Evolutionary conservation across 2,113 vertebrate species (phyloP).

Genomic region (Glareola pratincola): DNA sequence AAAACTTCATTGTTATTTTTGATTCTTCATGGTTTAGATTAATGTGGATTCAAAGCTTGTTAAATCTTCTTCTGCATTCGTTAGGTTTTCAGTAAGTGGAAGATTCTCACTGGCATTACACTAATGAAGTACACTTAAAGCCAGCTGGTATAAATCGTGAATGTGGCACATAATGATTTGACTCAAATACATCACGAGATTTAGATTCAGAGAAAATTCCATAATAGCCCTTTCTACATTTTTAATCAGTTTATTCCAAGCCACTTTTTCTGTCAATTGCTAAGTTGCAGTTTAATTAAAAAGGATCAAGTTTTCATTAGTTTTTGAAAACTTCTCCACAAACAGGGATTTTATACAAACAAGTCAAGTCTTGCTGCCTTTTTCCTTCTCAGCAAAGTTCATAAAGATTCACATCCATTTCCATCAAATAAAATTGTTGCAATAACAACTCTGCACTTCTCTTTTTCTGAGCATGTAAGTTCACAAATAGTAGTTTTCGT

Average conservation of each 20-base stretch:
- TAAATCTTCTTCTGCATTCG: background rate
- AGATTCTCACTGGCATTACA: background rate
- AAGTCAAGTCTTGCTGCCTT: background rate
- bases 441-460: background rate
- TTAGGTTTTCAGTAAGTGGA: background rate
- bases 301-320: background rate
- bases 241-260: background rate
- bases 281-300: background rate
- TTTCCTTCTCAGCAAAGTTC: background rate
- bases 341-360: background rate
- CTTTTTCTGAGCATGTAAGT: accelerated
- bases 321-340: background rate
- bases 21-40: background rate
- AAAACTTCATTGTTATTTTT: background rate
- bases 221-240: background rate
- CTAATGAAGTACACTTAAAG: slow-evolving; percentile 7
- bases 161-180: background rate
- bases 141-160: background rate
- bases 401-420: background rate
- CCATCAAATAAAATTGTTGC: background rate
- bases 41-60: background rate
- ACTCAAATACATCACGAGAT: background rate
- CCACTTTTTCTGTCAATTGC: background rate
- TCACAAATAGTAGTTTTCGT: background rate
- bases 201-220: background rate